Conservation (phyloP, 2,113 vertebrate genomes). For the Zosterops japonicus region DNA sequence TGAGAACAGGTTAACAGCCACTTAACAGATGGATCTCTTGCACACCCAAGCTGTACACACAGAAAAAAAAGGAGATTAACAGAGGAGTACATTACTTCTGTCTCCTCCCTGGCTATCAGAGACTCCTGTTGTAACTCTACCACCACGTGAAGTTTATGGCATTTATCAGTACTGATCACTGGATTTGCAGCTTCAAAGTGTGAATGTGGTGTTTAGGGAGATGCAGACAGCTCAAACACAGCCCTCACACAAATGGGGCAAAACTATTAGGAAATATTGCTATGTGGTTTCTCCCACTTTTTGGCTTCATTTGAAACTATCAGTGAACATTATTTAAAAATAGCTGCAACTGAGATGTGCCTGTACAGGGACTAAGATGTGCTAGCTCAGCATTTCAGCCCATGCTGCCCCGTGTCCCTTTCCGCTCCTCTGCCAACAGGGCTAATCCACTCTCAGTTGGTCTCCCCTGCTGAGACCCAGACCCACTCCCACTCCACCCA, state of each 20-base stretch:
- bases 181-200: background rate
- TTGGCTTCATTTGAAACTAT: background rate
- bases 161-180: background rate
- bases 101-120: background rate
- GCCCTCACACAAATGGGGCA: background rate
- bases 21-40: background rate
- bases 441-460: background rate
- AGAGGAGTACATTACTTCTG: background rate
- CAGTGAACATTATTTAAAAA: background rate
- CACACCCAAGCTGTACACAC: background rate
- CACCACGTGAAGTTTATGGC: background rate
- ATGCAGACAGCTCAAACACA: background rate
- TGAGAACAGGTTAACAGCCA: conserved; percentile 2
- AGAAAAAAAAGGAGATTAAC: background rate
- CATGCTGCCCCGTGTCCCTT: fast-evolving
- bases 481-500: background rate
- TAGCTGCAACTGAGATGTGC: background rate
- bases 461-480: background rate
- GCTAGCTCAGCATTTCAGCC: background rate
- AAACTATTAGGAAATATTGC: background rate
- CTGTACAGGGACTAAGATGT: background rate
- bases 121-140: background rate
- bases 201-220: background rate
- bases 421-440: background rate
- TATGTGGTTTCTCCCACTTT: background rate